These are phyloP conservation scores for Nothobranchius furzeri DNA, from an alignment of 2,113 vertebrate genomes.

Conservation along the genomic window DNA sequence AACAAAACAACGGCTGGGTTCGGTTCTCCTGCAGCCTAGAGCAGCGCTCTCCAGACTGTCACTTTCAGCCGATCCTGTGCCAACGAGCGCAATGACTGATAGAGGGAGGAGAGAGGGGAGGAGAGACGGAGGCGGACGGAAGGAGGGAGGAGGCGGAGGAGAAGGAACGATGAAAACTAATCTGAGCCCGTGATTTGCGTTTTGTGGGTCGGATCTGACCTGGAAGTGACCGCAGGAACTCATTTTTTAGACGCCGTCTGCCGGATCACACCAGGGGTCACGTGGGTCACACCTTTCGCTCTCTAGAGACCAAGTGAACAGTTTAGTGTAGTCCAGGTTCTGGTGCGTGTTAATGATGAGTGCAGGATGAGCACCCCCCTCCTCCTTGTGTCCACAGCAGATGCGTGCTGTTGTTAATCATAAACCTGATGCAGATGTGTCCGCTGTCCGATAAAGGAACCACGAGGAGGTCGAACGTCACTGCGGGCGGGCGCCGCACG, in stretches of 20 bases:
- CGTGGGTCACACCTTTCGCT: neutral
- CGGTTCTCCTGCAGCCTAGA: conserved; percentile 13
- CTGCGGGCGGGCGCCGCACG: neutral
- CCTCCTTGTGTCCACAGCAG: conserved; percentile 31
- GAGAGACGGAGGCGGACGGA: conserved; percentile 49
- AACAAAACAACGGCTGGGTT: neutral
- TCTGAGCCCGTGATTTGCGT: conserved; percentile 26
- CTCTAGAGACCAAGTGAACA: too few species aligned
- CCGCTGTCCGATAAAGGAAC: conserved; percentile 46
- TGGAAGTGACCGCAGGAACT: conserved; percentile 4
- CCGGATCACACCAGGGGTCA: neutral
- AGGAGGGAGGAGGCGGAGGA: conserved; percentile 29
- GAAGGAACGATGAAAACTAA: conserved; percentile 3
- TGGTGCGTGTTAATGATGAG: conserved; percentile 65
- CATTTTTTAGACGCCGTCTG: neutral
- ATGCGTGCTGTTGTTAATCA: conserved; percentile 60
- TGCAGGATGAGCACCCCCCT: neutral
- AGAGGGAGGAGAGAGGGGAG: conserved; percentile 67
- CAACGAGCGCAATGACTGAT: conserved; percentile 71
- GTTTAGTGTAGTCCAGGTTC: neutral
- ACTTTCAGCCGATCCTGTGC: conserved; percentile 75
- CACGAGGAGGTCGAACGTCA: conserved; percentile 28
- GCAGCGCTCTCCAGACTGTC: conserved; percentile 60
- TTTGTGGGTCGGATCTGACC: conserved; percentile 40
- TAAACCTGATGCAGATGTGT: conserved; percentile 67